Evolutionary conservation across 2,888 invertebrate genomes (phyloP).

Genomic region (Actias luna): DNA sequence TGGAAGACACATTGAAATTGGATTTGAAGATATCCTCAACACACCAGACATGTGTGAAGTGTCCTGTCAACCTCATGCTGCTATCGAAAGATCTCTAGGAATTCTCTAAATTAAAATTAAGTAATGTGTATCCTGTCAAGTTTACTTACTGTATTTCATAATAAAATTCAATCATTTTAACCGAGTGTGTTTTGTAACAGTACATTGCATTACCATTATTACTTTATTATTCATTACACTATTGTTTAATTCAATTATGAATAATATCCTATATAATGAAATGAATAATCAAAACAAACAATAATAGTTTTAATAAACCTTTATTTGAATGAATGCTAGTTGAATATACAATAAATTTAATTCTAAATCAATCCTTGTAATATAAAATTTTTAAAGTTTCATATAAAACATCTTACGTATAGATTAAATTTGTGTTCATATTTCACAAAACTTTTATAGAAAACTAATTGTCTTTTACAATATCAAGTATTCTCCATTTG

Average conservation of each 20-base stretch:
- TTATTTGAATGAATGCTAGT: neutral
- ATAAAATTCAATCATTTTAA: neutral
- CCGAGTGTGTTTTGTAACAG: neutral
- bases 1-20: constrained; percentile 88
- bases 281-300: neutral
- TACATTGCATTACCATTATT: neutral
- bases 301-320: neutral
- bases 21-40: constrained; percentile 90
- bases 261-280: neutral
- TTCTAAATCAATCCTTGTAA: neutral
- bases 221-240: neutral
- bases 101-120: constrained; percentile 60
- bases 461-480: constrained; percentile 52
- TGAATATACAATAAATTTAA: neutral
- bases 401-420: neutral
- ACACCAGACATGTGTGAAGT: constrained; percentile 87
- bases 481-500: constrained; percentile 79
- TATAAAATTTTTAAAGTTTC: neutral
- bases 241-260: neutral
- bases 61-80: constrained; percentile 90
- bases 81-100: constrained; percentile 88
- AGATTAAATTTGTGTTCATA: neutral
- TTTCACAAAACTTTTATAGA: neutral
- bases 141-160: neutral
- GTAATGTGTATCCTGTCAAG: neutral